Conservation (phyloP, 35 echinoderm and acorn worm species). For the Patiria miniata region DNA sequence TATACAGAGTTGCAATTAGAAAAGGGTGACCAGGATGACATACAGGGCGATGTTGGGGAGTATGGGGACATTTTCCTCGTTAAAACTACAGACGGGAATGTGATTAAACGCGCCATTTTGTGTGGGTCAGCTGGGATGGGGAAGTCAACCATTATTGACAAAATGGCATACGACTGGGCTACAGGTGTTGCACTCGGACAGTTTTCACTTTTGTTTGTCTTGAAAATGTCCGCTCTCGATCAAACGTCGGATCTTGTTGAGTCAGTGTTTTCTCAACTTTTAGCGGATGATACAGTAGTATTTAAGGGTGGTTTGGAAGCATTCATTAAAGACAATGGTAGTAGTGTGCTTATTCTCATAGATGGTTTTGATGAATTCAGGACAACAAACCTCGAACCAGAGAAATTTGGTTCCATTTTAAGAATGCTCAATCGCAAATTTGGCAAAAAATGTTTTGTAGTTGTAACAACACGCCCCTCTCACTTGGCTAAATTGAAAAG, state of each 20-base stretch:
- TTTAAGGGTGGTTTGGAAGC: not conserved
- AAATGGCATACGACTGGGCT: not conserved
- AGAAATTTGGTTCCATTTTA: not conserved
- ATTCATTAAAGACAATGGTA: not conserved
- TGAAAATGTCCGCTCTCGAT: not conserved
- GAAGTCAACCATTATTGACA: not conserved
- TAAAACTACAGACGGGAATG: not conserved
- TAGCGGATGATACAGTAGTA: not conserved
- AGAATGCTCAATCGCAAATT: not conserved
- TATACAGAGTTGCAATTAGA: not conserved
- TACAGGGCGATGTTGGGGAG: not conserved
- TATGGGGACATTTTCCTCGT: not conserved
- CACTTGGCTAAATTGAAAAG: not conserved
- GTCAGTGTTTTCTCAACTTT: not conserved
- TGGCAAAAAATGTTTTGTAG: not conserved
- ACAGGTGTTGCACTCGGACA: not conserved
- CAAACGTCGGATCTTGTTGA: not conserved
- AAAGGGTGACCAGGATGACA: not conserved
- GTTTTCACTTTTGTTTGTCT: not conserved
- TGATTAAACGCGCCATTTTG: not conserved
- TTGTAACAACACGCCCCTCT: not conserved
- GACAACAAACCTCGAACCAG: not conserved
- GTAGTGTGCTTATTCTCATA: not conserved
- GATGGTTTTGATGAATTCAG: constrained; percentile 4
- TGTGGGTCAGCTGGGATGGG: not conserved